Conservation (phyloP, 2,888 invertebrate genomes). For the Dicyrtoma fusca region DNA sequence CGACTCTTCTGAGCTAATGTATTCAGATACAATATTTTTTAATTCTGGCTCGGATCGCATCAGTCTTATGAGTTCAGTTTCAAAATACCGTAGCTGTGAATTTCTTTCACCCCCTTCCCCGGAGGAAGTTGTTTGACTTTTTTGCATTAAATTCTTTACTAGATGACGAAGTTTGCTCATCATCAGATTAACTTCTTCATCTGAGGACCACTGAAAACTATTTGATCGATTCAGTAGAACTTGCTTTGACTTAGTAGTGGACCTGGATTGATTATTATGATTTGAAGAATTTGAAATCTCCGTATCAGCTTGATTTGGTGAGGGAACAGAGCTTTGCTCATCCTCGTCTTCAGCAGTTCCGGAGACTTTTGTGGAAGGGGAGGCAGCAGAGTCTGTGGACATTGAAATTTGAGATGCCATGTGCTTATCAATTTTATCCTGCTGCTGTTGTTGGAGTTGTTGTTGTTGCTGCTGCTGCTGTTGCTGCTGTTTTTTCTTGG, state of each 20-base stretch:
- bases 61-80: slow-evolving; percentile 82
- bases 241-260: slow-evolving; percentile 20
- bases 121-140: slow-evolving; percentile 58
- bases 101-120: slow-evolving; percentile 71
- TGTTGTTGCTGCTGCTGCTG: background rate
- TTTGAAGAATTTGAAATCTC: background rate
- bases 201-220: slow-evolving; percentile 80
- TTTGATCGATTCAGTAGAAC: slow-evolving; percentile 47
- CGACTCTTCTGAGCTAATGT: slow-evolving; percentile 90
- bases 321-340: background rate
- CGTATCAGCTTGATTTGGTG: background rate
- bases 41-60: slow-evolving; percentile 94
- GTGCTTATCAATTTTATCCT: too few species aligned
- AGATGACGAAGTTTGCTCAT: slow-evolving; percentile 93
- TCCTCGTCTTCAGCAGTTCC: background rate
- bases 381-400: background rate
- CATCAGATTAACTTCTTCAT: slow-evolving; percentile 92
- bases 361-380: background rate
- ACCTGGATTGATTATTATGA: background rate
- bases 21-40: slow-evolving; percentile 82
- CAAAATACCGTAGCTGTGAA: slow-evolving; percentile 79
- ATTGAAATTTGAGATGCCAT: background rate
- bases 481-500: slow-evolving; percentile 36
- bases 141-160: slow-evolving; percentile 85
- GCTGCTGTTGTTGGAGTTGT: background rate